Percentiles rank a stretch among this genome's conserved stretches.
Conservation (phyloP, 1,140 invertebrate genomes). For the Atta texana region DNA sequence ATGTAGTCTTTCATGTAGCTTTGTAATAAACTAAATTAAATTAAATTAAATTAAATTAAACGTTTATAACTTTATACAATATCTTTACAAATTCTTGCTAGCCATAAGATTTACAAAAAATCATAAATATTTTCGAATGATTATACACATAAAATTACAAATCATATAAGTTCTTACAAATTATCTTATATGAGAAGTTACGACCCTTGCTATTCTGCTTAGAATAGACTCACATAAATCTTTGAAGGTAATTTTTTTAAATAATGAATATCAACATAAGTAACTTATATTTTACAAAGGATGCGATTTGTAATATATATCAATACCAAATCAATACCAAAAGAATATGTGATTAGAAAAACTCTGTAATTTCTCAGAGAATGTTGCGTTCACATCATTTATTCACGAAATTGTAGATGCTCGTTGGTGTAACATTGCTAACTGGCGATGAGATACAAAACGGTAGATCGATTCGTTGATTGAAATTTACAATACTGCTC, state of each 20-base stretch:
- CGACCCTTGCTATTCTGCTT: too few relatives aligned
- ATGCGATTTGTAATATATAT: not conserved
- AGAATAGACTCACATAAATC: not conserved
- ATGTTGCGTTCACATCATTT: constrained; percentile 19
- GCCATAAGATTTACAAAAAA: too few relatives aligned
- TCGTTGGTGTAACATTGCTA: constrained; percentile 40
- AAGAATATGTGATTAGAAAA: constrained; percentile 8
- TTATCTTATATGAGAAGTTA: too few relatives aligned
- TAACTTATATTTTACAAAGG: not conserved
- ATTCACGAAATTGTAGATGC: constrained; percentile 1
- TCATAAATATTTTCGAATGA: too few relatives aligned
- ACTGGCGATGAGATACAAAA: constrained; percentile 37
- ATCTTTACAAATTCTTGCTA: too few relatives aligned
- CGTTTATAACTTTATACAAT: too few relatives aligned
- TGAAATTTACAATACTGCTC: constrained; percentile 52
- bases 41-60: too few relatives aligned
- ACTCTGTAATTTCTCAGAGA: constrained; percentile 4
- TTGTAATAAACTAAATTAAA: too few relatives aligned
- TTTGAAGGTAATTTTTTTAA: not conserved
- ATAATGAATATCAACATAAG: not conserved
- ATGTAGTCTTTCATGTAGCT: too few relatives aligned
- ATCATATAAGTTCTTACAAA: too few relatives aligned
- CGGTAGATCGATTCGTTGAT: constrained; percentile 51
- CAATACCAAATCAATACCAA: not conserved
- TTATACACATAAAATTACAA: too few relatives aligned